Evolutionary conservation across 2,797 vertebrate genomes (phyloP), one percentile per base, ranked within the genome.

Genomic region (Yasuhikotakia modesta): DNA sequence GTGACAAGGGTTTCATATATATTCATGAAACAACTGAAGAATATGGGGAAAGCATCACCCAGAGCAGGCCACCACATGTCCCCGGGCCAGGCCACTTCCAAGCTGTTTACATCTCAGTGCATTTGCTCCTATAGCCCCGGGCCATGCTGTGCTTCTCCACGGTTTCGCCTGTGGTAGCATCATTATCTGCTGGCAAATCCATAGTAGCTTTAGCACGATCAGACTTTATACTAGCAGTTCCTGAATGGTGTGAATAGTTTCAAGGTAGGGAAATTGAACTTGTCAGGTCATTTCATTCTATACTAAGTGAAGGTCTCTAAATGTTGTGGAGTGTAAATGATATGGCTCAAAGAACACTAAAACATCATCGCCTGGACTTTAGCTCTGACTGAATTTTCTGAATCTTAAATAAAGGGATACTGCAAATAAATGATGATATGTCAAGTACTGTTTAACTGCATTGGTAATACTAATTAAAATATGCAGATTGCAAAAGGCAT

Each of bases 1-100:
- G 65, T 53, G 30, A 48, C 22, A 35, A 85, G 79, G 86, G 81
- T 86, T 83, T 81, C 85, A 88, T 90, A 86, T 85, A 90, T 91
- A 92, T 91, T 87, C 85, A 92, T 91, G 88, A 73, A 83, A 83
- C 86, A 88, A 81, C 78, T 85, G 87, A 91, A 89, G 85, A 89
- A 79, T 87, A 69, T 45, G 13, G 45, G 17, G 64, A 75, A 53
- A 69, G 65, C 72, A 61, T 74, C 65, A 80, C 65, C 72, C 78
- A 21, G 16, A 63, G 65, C 53, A 73, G 72, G 32, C 72, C 66
- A 67, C 32, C 48, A 13, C 70, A 73, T 79, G 72, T 73, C 71
- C 43, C 21, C 4, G 11, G 71, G 78, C 71, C 52, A 43, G 68
- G 48, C 48, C 60, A 71, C 58, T 71, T 71, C 58, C 68, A 71